Evolutionary conservation across 2,113 vertebrate genomes (phyloP), one percentile per base, ranked within the genome.

Genomic region (Cheilinus undulatus): DNA sequence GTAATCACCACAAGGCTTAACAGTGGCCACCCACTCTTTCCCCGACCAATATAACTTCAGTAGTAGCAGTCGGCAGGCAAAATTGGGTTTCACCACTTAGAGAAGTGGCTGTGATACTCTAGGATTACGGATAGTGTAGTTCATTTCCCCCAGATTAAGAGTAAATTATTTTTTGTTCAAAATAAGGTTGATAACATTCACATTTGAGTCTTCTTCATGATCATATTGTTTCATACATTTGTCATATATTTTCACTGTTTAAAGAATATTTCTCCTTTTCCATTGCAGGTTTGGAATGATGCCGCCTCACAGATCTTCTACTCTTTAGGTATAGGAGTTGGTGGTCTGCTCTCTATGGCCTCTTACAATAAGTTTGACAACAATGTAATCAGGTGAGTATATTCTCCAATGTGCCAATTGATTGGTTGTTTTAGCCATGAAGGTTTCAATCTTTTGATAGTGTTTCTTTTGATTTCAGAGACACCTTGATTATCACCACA

Each of bases 361-460:
- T 95, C 95, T 14, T 95, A 95, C 76, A 95, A 95, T 74, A 94
- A 93, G 84, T 95, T 95, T 79, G 93, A 95, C 90, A 95, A 95
- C 86, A 95, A 95, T 24, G 94, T 95, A 28, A 94, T 95, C 78
- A 92, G 94, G 94, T 95, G 19, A 78, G 88, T 78, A 46, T 22
- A 11, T 7, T 5, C 26, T 63, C 23, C 36, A 22, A 36, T 19
- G n/a, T 8, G 11, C 17, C 5, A 5, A 3, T 15, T 17, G 7
- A 17, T 60, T 3, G 58, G 10, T 59, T 17, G 30, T 58, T 52
- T 36, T 15, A 45, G 15, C 7, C 0, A 12, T 8, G 30, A 5
- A 13, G n/a, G 19, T 14, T 69, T 43, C 7, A 9, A 15, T 59
- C 3, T 61, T 3, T 68, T 71, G 24, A 72, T 45, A 1, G 5